These are phyloP conservation scores for Drosophila quasianomalipes DNA, from an alignment of 2,888 invertebrate genomes.

Conservation along the genomic window DNA sequence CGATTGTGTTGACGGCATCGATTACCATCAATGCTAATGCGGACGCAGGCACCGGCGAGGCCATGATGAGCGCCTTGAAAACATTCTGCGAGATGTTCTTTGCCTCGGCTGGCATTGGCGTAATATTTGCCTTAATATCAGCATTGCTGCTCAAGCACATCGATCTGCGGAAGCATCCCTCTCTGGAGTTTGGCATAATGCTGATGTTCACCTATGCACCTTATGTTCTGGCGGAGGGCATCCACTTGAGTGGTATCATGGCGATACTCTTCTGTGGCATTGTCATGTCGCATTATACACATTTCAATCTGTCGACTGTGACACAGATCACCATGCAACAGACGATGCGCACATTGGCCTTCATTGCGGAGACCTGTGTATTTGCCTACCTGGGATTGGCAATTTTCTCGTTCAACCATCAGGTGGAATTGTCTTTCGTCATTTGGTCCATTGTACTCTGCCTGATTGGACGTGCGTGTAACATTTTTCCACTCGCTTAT, in stretches of 20 bases:
- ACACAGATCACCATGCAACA: constrained; percentile 99
- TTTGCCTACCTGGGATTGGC: constrained; percentile 95
- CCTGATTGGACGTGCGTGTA: constrained; percentile 96
- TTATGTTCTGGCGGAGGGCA: constrained; percentile 98
- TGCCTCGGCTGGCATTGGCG: constrained; percentile 98
- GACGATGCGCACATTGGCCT: constrained; percentile 97
- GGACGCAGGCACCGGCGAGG: constrained; percentile 90
- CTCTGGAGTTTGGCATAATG: constrained; percentile 99
- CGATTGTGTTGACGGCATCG: constrained; percentile 98
- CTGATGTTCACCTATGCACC: constrained; percentile 99
- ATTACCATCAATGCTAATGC: constrained; percentile 89
- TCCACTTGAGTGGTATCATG: constrained; percentile 98
- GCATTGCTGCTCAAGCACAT: constrained; percentile 97
- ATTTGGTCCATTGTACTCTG: constrained; percentile 97
- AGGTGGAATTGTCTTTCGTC: constrained; percentile 95
- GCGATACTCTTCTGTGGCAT: constrained; percentile 99
- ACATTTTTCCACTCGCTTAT: constrained; percentile 97
- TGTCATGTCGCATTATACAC: constrained; percentile 99
- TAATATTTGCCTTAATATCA: constrained; percentile 96
- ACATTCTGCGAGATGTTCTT: constrained; percentile 99
- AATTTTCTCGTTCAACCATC: constrained; percentile 95
- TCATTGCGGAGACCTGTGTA: constrained; percentile 99
- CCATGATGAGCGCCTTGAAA: constrained; percentile 94
- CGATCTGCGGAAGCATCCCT: constrained; percentile 98
- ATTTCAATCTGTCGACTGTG: constrained; percentile 98